These are phyloP conservation scores for Tribolium madens DNA, from an alignment of 1,140 invertebrate genomes.

Conservation along the genomic window DNA sequence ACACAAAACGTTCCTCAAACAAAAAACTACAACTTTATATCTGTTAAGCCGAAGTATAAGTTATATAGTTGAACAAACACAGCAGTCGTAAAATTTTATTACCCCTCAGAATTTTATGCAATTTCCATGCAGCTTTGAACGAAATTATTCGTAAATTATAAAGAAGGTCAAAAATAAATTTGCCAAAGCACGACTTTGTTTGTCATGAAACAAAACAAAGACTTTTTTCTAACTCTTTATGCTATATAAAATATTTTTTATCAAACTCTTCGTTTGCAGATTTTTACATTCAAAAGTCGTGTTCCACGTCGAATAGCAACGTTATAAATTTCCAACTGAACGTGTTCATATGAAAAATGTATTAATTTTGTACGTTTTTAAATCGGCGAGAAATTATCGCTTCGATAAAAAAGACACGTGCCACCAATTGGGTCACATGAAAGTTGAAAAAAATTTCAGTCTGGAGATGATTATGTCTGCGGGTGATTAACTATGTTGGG, in stretches of 20 bases:
- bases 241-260: not conserved
- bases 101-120: slow-evolving; percentile 18
- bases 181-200: not conserved
- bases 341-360: slow-evolving; percentile 16
- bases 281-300: not conserved
- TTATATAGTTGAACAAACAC: slow-evolving; percentile 2
- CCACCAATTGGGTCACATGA: not conserved
- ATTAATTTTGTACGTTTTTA: slow-evolving; percentile 4
- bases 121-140: not conserved
- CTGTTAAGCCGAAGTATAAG: not conserved
- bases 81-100: slow-evolving; percentile 22
- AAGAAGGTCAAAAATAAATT: not conserved
- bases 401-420: not conserved
- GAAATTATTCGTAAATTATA: not conserved
- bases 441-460: not conserved
- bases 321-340: slow-evolving; percentile 21
- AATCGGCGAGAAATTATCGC: not conserved
- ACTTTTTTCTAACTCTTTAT: not conserved
- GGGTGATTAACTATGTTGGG: slow-evolving; percentile 19
- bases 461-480: slow-evolving; percentile 19
- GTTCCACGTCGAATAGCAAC: not conserved
- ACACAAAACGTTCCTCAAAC: not conserved
- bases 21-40: slow-evolving; percentile 7
- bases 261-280: not conserved
- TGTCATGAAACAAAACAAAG: not conserved